phyloP scores from a whole-genome alignment of 2,113 vertebrate species.

The Elephas maximus region DNA sequence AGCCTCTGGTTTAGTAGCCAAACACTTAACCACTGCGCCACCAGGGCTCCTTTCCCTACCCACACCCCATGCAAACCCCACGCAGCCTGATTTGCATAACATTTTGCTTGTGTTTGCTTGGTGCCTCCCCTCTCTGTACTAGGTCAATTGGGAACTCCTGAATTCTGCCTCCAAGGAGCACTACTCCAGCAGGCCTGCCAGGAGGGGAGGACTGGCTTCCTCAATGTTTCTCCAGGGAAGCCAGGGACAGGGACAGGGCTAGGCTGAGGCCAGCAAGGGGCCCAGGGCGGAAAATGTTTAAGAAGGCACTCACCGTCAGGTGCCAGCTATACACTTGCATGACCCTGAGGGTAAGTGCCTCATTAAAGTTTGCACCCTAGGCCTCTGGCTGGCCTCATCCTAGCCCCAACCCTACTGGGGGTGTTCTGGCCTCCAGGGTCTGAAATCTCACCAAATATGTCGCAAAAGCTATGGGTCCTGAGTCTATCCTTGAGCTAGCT shows the following conservation, averaged over 20 bases:
- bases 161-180: background rate
- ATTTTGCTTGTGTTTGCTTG: constrained; percentile 55
- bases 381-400: background rate
- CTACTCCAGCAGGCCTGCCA: no score
- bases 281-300: background rate
- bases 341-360: background rate
- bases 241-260: background rate
- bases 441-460: background rate
- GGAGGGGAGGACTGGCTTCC: no score
- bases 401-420: background rate
- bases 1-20: background rate
- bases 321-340: no score
- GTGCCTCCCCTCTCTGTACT: background rate
- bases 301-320: background rate
- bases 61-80: background rate
- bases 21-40: background rate
- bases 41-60: background rate
- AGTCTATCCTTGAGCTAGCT: background rate
- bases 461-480: background rate
- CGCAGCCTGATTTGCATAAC: constrained; percentile 15
- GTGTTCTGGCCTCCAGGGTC: background rate
- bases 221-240: background rate
- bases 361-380: background rate
- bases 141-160: background rate
- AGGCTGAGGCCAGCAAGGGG: background rate